phyloP scores from a whole-genome alignment of 2,797 vertebrate genomes.

The Rhinophrynus dorsalis region DNA sequence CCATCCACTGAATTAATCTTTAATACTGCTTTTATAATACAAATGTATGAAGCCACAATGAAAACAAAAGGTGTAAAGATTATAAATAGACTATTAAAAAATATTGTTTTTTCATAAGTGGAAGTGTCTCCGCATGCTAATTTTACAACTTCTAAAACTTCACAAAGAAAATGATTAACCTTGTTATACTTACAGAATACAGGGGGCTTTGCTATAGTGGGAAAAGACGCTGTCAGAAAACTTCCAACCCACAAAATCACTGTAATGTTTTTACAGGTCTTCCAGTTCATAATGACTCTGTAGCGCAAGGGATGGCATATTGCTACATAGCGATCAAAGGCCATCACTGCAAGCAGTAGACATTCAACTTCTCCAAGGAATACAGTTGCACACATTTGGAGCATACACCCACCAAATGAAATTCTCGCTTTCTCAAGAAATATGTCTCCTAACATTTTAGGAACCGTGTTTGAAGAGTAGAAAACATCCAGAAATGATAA shows the following conservation, averaged over 20 bases:
- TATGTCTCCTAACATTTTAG: neutral
- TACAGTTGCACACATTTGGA: neutral
- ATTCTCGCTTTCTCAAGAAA: neutral
- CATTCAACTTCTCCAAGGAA: slow-evolving; percentile 10
- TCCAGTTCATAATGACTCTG: slow-evolving; percentile 10
- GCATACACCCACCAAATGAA: neutral
- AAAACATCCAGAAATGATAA: slow-evolving; percentile 9
- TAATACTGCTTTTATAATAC: slow-evolving; percentile 6
- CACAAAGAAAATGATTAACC: slow-evolving; percentile 26
- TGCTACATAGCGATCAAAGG: too few relatives aligned
- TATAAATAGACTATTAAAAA: neutral
- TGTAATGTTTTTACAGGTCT: neutral
- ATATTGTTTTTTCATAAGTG: neutral
- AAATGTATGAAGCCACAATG: slow-evolving; percentile 3
- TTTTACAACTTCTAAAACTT: neutral
- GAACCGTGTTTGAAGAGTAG: neutral
- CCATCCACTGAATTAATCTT: neutral
- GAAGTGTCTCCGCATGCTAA: too few relatives aligned
- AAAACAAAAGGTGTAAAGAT: neutral
- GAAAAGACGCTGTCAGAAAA: neutral
- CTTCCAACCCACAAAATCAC: neutral
- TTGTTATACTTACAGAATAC: slow-evolving; percentile 12
- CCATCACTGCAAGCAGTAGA: neutral
- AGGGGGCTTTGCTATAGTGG: neutral
- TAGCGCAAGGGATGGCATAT: slow-evolving; percentile 16